Percentiles rank a stretch among this genome's conserved stretches.
Evolutionary conservation across 2,888 invertebrate species (phyloP).

Genomic region (Salticus scenicus): DNA sequence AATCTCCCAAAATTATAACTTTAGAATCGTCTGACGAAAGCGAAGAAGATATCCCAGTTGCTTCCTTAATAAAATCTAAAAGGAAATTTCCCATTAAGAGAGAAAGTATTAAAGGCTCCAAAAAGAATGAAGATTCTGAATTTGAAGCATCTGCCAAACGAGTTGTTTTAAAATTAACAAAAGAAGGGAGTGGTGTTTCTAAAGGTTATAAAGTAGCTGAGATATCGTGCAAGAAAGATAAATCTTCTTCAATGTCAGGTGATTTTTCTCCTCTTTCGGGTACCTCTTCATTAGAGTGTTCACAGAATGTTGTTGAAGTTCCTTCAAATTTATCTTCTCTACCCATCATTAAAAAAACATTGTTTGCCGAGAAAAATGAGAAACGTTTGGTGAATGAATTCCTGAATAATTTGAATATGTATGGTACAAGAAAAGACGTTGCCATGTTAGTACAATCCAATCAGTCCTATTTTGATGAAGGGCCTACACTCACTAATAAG

Average conservation of each 20-base stretch:
- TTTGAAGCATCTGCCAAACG: conserved; percentile 13
- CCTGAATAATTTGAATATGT: conserved; percentile 46
- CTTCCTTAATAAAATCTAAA: conserved; percentile 26
- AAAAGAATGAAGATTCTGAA: conserved; percentile 2
- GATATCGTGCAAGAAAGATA: conserved; percentile 29
- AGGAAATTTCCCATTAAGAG: neutral
- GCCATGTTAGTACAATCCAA: conserved; percentile 59
- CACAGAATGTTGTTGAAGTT: conserved; percentile 10
- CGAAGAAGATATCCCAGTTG: conserved; percentile 53
- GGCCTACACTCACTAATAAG: conserved; percentile 17
- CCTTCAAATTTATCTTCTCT: neutral
- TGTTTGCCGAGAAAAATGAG: conserved; percentile 45
- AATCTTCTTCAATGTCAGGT: neutral
- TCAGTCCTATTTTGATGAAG: conserved; percentile 47
- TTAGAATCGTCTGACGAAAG: conserved; percentile 27
- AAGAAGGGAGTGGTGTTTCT: conserved; percentile 30
- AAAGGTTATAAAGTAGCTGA: conserved; percentile 53
- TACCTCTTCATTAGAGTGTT: neutral
- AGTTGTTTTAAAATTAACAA: conserved; percentile 45
- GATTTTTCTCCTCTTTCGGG: conserved; percentile 11
- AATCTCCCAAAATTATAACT: conserved; percentile 22
- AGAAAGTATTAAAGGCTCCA: neutral
- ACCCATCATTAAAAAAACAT: conserved; percentile 24
- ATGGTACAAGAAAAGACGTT: conserved; percentile 50
- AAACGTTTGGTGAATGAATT: conserved; percentile 34